A percentile compares a stretch with the other conserved stretches of the same genome.
Conservation (phyloP, 2,113 vertebrate species). For the Saguinus midas region DNA sequence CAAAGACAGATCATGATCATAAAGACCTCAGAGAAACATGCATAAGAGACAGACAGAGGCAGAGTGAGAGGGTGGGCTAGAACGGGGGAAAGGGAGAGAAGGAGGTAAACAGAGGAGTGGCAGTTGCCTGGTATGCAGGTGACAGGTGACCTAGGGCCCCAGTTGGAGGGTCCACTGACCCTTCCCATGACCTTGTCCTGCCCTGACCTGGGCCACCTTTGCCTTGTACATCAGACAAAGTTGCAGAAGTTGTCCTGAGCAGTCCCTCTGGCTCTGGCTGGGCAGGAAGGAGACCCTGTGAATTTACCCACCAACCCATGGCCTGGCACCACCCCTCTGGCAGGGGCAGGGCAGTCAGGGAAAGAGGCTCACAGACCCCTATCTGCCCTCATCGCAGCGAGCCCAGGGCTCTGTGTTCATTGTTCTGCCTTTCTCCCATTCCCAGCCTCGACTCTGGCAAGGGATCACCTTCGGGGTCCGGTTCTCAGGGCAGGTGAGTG, state of each 20-base stretch:
- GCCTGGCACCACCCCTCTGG: not conserved
- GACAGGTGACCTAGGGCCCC: not conserved
- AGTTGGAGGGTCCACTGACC: not conserved
- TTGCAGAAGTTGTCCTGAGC: not conserved
- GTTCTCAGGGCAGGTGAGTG: not conserved
- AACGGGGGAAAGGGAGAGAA: not conserved
- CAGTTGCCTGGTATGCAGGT: not conserved
- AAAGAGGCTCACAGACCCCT: not conserved
- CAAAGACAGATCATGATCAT: not conserved
- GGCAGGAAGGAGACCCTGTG: not conserved
- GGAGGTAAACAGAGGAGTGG: fast-evolving
- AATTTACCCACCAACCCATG: not conserved
- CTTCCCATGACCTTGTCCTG: not conserved
- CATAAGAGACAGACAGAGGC: not conserved
- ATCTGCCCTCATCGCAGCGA: not conserved
- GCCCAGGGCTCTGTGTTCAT: not conserved
- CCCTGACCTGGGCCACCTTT: not conserved
- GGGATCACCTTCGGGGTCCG: fast-evolving
- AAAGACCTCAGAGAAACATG: not conserved
- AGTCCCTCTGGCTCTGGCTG: not conserved
- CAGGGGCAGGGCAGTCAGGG: not conserved
- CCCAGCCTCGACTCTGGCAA: not conserved
- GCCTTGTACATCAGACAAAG: not conserved
- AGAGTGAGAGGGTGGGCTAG: not conserved
- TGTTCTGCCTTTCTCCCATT: not conserved